Evolutionary conservation across 2,797 vertebrate species (phyloP), one percentile per base, ranked within the genome.

Genomic region (Sternarchorhynchus goeldii): DNA sequence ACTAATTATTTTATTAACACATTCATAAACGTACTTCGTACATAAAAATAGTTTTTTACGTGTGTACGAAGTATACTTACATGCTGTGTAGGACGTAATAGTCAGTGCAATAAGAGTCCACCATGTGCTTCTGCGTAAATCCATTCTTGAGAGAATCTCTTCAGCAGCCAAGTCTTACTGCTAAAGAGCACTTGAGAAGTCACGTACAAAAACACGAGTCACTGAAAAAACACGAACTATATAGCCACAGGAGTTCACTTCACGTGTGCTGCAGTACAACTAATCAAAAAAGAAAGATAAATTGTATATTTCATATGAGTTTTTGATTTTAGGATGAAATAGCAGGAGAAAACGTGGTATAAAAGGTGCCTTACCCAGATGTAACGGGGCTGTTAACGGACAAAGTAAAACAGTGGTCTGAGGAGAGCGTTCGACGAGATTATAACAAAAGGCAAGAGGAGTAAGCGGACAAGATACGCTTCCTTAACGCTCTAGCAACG

Each of bases 131-230:
- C 84, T 88, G 90, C 89, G 87, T 75, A 91, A 86, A 89, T 87
- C 89, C 93, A 94, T 93, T 85, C 88, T 89, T 83, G 89, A 90
- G 86, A 86, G 85, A 87, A 59, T 65, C 71, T 41, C 34, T 29
- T 59, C n/a, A 76, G 36, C 29, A 31, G 16, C 18, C 66, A 57
- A 67, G 41, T 31, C 45, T 21, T 20, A 50, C 14, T 16, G 10
- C 17, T 76, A 16, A 59, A 77, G 73, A 82, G 14, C 45, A 50
- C 45, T 50, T 14, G 45, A 41, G 10, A 41, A 50, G 45, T 50
- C 45, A 50, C 45, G 10, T 45, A 45, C 41, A 50, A 14, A 50
- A 50, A 14, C 45, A 50, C 10, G 10, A 12, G 45, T 14, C 45
- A 50, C 45, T 50, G 45, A 2, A 14, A 50, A 50, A 50, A 50